Conservation (phyloP, 2,797 vertebrate species). For the Diglossa cyanea region DNA sequence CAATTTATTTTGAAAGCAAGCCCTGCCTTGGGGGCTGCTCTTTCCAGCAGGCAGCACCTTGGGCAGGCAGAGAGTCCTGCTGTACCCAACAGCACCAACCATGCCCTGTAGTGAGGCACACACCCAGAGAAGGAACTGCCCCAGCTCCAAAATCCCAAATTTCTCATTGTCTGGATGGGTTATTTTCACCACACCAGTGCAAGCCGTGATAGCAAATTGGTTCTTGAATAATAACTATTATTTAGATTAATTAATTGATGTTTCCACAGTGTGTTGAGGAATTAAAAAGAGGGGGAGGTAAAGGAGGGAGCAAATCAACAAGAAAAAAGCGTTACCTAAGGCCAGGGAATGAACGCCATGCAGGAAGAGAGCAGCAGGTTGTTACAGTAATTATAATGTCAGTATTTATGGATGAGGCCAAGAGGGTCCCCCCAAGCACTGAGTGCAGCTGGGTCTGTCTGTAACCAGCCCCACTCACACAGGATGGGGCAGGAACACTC, state of each 20-base stretch:
- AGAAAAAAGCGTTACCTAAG: neutral
- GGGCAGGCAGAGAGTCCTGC: neutral
- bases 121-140: neutral
- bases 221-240: neutral
- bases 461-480: neutral
- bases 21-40: neutral
- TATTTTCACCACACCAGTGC: neutral
- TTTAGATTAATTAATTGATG: slow-evolving; percentile 15
- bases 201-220: neutral
- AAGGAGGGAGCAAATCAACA: neutral
- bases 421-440: neutral
- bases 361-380: neutral
- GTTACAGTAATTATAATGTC: neutral
- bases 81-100: neutral
- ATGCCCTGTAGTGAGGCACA: neutral
- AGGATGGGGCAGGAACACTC: neutral
- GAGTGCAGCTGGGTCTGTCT: neutral
- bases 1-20: slow-evolving; percentile 4
- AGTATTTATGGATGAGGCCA: neutral
- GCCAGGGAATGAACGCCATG: neutral
- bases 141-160: neutral
- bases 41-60: neutral
- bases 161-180: neutral
- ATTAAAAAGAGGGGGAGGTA: neutral
- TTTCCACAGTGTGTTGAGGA: neutral